phyloP scores from a whole-genome alignment of 2,888 invertebrate species.

The Oasisia sp. region DNA sequence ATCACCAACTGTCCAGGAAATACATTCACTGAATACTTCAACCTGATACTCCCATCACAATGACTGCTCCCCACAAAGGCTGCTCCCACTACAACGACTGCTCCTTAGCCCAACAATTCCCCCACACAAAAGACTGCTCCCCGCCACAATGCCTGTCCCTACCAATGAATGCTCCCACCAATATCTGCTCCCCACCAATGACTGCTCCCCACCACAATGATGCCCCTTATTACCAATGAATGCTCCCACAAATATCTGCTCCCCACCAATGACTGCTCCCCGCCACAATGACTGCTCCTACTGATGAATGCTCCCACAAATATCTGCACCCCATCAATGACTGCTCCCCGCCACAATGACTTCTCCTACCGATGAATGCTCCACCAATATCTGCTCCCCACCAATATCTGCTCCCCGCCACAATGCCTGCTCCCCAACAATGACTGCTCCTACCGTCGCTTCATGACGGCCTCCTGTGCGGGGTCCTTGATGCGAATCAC shows the following conservation, averaged over 20 bases:
- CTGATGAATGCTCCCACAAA: slow-evolving; percentile 37
- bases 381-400: not conserved
- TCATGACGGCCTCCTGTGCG: slow-evolving; percentile 64
- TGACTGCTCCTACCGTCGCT: slow-evolving; percentile 60
- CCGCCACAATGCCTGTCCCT: not conserved
- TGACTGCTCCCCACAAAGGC: not conserved
- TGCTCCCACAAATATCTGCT: not conserved
- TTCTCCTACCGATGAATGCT: not conserved
- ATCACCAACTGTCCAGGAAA: too few relatives aligned
- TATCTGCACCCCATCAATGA: not conserved
- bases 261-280: not conserved
- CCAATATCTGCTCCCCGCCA: slow-evolving; percentile 17
- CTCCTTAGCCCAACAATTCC: too few relatives aligned
- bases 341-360: not conserved
- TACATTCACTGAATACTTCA: too few relatives aligned
- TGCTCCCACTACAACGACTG: too few relatives aligned
- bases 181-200: not conserved
- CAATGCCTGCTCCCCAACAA: not conserved
- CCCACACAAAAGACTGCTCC: not conserved
- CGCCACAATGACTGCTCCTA: slow-evolving; percentile 38
- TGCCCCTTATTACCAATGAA: too few relatives aligned
- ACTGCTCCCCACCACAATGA: not conserved
- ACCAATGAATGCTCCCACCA: slow-evolving; percentile 44
- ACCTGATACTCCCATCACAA: not conserved
- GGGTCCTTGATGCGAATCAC: slow-evolving; percentile 57